Percentiles rank a stretch among this genome's conserved stretches.
Conservation (phyloP, 2,797 vertebrate species). For the Urosaurus nigricauda region DNA sequence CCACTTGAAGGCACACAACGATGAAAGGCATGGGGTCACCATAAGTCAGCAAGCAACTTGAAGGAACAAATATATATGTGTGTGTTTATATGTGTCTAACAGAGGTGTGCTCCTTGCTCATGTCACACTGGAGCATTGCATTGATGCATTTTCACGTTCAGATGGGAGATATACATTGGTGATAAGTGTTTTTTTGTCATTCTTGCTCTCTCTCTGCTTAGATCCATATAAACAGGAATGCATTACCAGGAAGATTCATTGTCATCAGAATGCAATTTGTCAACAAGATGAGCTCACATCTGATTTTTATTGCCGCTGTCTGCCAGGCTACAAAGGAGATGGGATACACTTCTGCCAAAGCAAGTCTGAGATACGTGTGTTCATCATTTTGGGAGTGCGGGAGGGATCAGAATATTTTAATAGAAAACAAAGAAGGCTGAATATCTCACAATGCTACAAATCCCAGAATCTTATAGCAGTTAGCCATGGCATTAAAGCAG, state of each 20-base stretch:
- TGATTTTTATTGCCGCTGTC: slow-evolving; percentile 50
- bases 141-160: too few relatives aligned
- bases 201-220: neutral
- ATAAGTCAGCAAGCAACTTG: too few relatives aligned
- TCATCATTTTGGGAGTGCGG: too few relatives aligned
- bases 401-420: neutral
- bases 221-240: slow-evolving; percentile 52
- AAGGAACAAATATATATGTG: neutral
- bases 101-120: too few relatives aligned
- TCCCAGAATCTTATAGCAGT: too few relatives aligned
- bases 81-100: too few relatives aligned
- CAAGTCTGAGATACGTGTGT: neutral
- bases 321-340: slow-evolving; percentile 48
- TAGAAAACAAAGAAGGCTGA: too few relatives aligned
- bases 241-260: slow-evolving; percentile 1
- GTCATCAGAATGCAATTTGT: slow-evolving; percentile 51
- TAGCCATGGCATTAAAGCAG: too few relatives aligned
- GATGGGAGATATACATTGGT: neutral
- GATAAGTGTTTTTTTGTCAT: neutral
- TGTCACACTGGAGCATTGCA: neutral
- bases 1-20: too few relatives aligned
- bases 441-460: too few relatives aligned
- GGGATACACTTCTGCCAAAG: slow-evolving; percentile 44
- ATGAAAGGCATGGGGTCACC: neutral
- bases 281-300: slow-evolving; percentile 39